Conservation (phyloP, 2,888 invertebrate genomes). For the Thysanoteuthis rhombus region DNA sequence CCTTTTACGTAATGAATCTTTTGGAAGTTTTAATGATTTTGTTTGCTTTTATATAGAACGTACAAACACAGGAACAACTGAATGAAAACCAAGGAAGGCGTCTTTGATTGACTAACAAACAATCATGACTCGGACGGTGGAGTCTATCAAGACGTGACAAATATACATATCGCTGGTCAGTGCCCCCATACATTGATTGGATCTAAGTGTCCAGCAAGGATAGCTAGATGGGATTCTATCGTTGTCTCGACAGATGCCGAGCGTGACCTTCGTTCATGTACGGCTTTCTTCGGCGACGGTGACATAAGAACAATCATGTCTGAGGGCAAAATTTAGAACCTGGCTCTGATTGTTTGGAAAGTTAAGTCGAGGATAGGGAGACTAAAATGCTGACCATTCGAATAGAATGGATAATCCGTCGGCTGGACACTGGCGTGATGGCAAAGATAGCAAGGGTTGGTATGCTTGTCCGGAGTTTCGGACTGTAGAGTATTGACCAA, state of each 20-base stretch:
- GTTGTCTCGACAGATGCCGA: background rate
- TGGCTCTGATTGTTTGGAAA: background rate
- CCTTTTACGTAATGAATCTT: background rate
- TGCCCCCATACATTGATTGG: background rate
- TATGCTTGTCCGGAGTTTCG: background rate
- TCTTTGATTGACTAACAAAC: background rate
- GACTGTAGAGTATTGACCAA: background rate
- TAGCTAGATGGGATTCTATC: background rate
- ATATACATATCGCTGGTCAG: background rate
- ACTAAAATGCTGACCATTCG: background rate
- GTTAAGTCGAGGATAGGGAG: background rate
- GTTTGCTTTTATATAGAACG: background rate
- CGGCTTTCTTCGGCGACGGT: background rate
- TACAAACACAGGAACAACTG: background rate
- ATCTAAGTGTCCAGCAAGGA: background rate
- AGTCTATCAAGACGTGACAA: background rate
- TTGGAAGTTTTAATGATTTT: background rate
- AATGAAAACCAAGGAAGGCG: background rate
- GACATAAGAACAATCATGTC: background rate
- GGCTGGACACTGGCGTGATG: background rate
- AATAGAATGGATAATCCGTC: background rate
- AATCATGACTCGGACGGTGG: background rate
- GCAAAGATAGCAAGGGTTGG: background rate
- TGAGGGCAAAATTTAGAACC: background rate
- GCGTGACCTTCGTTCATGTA: slow-evolving; percentile 17